Base-by-base conservation (phyloP, 1,140 invertebrate species). In the Zaprionus capensis region DNA sequence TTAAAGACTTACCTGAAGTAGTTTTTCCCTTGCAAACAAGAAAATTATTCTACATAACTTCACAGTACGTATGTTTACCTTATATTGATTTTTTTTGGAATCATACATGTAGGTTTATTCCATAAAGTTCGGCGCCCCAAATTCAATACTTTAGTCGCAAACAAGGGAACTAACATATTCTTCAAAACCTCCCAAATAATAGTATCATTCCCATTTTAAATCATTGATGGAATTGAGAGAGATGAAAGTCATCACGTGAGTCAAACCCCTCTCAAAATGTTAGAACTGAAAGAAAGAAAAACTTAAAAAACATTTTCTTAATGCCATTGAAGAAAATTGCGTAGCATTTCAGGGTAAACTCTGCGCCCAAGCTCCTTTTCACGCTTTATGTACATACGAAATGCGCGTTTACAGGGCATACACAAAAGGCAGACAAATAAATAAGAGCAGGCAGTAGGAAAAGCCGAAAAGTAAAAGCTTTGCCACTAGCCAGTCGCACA, bases 401-500 rank as follows among this genome's bases (percentile, higher is more conserved):
- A 46, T 46, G 41, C 3, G 41, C 41, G 41, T 46, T 46, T 46
- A 69, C 66, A 75, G 72, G 67, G 73, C 55, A 73, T 49, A 62
- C 38, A 51, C 38, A 51, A 63, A 58, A 65, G 56, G 53, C 58
- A 70, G 49, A 78, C 46, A 68, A 65, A 68, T 80, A 76, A 72
- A 80, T 70, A 80, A 73, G 17, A 24, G 75, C 75, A 72, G 59
- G 41, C 73, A 81, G 81, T 82, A 90, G 55, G 76, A 85, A 88
- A 87, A 87, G 84, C 84, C 84, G 84, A 83, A 88, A 87, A 87
- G 84, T 87, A 87, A 87, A 88, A 87, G 84, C 84, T 76, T 74
- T 76, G 64, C 63, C 71, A 71, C 66, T 73, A 58, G 57, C 77
- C 67, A 75, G 83, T 78, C 76, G 20, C 78, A 87, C 88, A 83